Evolutionary conservation across 2,888 invertebrate genomes (phyloP), one percentile per base, ranked within the genome.

Genomic region (Emesis furor): DNA sequence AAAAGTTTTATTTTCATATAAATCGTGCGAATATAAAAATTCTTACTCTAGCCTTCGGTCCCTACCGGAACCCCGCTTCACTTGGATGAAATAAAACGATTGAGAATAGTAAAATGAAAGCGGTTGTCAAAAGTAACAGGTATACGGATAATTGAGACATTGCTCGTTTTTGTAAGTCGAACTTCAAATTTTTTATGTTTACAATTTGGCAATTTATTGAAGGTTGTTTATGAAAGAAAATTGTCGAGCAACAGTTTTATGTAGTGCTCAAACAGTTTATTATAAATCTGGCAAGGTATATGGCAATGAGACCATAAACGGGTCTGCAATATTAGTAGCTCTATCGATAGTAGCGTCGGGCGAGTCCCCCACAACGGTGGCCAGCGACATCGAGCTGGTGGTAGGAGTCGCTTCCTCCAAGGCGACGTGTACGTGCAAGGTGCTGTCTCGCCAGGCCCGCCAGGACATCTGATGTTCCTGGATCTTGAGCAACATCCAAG

Each of bases 381-480:
- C 5, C 92, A 94, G 59, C 77, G 86, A 81, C 84, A 91, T 72
- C 90, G 88, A 93, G 91, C 86, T 82, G 84, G 87, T 80, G 86
- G 86, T 75, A 82, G 85, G 69, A 75, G 86, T 76, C 80, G 87
- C 32, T 62, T 85, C 81, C 89, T 91, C 81, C 92, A 96, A 94
- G 55, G 94, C 89, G 84, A 96, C 96, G 91, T 91, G 95, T 90
- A 96, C 95, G 93, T 95, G 95, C 90, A 96, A 94, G 74, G 95
- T 95, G 92, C 93, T 92, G 93, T 95, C 96, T 42, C 96, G 94
- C 96, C 96, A 96, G 87, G 95, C 92, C 88, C 93, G 95, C 96
- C 96, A 96, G 87, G 96, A 95, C 90, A 92, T 68, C 93, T 96
- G 96, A 92, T 96, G 96, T 93, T 96, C 96, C 90, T 96, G 96